Evolutionary conservation across 2,888 invertebrate genomes (phyloP).

Genomic region (Lasioglossum calceatum): DNA sequence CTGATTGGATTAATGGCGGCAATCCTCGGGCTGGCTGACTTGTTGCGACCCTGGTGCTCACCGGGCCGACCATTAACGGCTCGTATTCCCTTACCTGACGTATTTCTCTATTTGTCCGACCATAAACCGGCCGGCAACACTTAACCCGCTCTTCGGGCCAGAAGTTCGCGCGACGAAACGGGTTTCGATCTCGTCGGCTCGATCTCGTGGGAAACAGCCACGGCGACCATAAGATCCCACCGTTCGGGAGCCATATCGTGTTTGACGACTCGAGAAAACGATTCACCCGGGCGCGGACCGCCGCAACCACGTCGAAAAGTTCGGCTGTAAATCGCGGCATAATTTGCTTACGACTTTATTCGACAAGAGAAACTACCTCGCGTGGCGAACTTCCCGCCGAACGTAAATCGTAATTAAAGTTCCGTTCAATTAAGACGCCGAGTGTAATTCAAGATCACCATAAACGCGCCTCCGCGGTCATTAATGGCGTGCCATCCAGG

Average conservation of each 20-base stretch:
- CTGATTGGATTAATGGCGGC: background rate
- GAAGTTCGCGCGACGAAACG: background rate
- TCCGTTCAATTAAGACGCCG: slow-evolving; percentile 58
- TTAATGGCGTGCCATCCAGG: slow-evolving; percentile 32
- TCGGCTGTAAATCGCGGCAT: slow-evolving; percentile 40
- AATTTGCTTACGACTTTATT: slow-evolving; percentile 63
- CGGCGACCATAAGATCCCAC: background rate
- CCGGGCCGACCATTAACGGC: background rate
- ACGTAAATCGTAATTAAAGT: slow-evolving; percentile 61
- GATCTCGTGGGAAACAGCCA: background rate
- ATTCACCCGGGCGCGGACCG: background rate
- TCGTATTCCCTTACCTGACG: background rate
- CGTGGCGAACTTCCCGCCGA: slow-evolving; percentile 42
- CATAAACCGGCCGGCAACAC: background rate
- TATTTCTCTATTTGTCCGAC: slow-evolving; percentile 10
- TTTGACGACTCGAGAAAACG: slow-evolving; percentile 3
- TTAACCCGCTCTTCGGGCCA: background rate
- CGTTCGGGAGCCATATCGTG: background rate
- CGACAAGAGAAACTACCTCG: slow-evolving; percentile 25
- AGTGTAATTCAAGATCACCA: slow-evolving; percentile 61
- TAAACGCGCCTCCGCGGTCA: slow-evolving; percentile 42
- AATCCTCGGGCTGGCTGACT: slow-evolving; percentile 5
- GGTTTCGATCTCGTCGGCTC: background rate
- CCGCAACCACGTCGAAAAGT: slow-evolving; percentile 20
- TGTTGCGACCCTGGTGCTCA: background rate